Evolutionary conservation across 2,113 vertebrate genomes (phyloP), one percentile per base, ranked within the genome.

Genomic region (Dasyornis broadbenti): DNA sequence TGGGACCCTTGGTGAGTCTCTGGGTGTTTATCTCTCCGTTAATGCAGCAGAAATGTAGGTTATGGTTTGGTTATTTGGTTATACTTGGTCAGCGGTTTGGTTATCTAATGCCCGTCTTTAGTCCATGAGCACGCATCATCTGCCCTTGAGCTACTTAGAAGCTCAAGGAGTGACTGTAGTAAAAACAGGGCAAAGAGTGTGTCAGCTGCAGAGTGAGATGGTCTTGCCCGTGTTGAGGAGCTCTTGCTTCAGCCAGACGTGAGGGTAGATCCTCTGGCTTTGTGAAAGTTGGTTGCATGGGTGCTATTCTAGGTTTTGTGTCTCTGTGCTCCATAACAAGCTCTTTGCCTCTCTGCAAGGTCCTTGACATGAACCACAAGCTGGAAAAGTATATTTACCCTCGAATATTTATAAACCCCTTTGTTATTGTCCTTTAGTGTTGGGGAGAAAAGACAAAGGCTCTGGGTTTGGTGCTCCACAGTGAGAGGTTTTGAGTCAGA

Each of bases 81-180:
- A 42, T n/a, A 17, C 30, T 35, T 59, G 61, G 20, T 35, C 7
- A 0, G 11, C 30, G 28, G 15, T 26, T 23, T 10, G 8, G 11
- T 37, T 35, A 1, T 6, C 53, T n/a, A 66, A 8, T 6, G 31
- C 7, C 0, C 14, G 24, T 10, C 13, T 37, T n/a, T 4, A 15
- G 65, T 12, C 42, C 8, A 0, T 0, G 10, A 8, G 42, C 3
- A 2, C 2, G 0, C 39, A 1, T 24, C 1, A 0, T 1, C 8
- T 30, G 53, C 11, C 19, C 39, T 3, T 23, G 53, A 8, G 10
- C 23, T 28, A 40, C 39, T 45, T 1, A 5, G 72, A 31, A 72
- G 39, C 49, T 45, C 13, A 2, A 30, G 63, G 54, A 20, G 64
- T 2, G 68, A 2, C n/a, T 31, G 37, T 2, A 3, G 30, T 7